Percentiles rank a stretch among this genome's conserved stretches.
Evolutionary conservation across 2,113 vertebrate genomes (phyloP).

Genomic region (Dascyllus trimaculatus): DNA sequence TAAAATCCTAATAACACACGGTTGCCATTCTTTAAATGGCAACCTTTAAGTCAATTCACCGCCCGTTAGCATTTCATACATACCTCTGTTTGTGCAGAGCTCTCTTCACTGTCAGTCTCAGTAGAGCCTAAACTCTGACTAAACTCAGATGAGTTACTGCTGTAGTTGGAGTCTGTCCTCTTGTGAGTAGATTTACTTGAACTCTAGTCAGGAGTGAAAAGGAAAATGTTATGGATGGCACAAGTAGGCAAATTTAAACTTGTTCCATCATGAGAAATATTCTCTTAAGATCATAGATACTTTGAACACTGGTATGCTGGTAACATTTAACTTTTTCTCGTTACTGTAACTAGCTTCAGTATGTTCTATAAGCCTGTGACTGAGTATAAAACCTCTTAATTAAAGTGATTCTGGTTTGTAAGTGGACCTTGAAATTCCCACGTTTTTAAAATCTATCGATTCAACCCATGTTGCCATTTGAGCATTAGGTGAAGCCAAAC

Average conservation of each 20-base stretch:
- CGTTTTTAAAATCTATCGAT: not conserved
- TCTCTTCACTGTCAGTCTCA: conserved; percentile 89
- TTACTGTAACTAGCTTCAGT: not conserved
- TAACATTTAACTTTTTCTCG: not conserved
- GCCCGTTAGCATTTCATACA: not conserved
- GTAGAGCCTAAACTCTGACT: conserved; percentile 89
- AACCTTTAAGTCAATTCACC: not conserved
- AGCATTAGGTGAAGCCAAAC: not conserved
- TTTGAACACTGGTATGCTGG: not conserved
- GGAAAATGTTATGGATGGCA: not conserved
- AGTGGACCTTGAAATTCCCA: not conserved
- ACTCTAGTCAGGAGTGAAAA: conserved; percentile 77
- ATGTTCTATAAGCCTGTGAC: not conserved
- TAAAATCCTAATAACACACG: not conserved
- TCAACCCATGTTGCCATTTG: not conserved
- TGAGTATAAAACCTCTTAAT: not conserved
- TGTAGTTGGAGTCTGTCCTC: conserved; percentile 92
- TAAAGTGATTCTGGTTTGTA: not conserved
- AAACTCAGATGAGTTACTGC: conserved; percentile 92
- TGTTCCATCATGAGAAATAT: not conserved
- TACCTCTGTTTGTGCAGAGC: conserved; percentile 87
- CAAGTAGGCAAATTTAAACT: not conserved
- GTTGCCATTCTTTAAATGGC: not conserved
- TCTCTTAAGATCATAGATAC: not conserved
- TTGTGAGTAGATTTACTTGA: conserved; percentile 87